phyloP scores from a whole-genome alignment of 2,888 invertebrate species.

The Herminia tarsipennalis region DNA sequence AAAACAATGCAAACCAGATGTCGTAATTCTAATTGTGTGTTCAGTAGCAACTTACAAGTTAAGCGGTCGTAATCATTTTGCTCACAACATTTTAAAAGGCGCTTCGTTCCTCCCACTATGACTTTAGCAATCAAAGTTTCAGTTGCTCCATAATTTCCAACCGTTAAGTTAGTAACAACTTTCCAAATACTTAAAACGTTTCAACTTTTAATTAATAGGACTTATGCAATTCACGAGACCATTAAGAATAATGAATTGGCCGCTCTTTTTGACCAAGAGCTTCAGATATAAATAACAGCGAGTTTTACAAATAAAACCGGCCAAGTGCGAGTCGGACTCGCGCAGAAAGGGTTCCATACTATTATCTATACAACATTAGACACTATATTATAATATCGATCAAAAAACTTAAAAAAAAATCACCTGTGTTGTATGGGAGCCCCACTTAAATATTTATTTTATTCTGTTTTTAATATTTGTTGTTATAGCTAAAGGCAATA shows the following conservation, averaged over 20 bases:
- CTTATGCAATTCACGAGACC: conserved; percentile 45
- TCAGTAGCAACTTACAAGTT: background rate
- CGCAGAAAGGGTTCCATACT: too few relatives aligned
- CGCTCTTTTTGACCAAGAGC: conserved; percentile 35
- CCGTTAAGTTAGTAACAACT: conserved; percentile 47
- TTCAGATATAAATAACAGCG: conserved; percentile 28
- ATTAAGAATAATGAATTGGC: conserved; percentile 47
- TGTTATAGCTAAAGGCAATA: too few relatives aligned
- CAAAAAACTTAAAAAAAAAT: too few relatives aligned
- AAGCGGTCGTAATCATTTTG: conserved; percentile 29
- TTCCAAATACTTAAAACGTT: conserved; percentile 46
- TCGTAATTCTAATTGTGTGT: background rate
- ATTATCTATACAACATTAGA: too few relatives aligned
- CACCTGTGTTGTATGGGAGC: too few relatives aligned
- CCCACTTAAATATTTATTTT: too few relatives aligned
- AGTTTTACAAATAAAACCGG: conserved; percentile 16
- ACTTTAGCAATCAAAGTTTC: conserved; percentile 37
- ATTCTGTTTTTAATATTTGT: too few relatives aligned
- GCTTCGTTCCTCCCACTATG: conserved; percentile 22
- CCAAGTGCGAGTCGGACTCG: too few relatives aligned
- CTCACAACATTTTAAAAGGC: conserved; percentile 39
- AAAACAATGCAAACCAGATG: too few relatives aligned
- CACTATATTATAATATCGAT: too few relatives aligned
- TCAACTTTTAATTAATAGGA: conserved; percentile 52
- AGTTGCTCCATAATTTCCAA: conserved; percentile 40